phyloP scores from a whole-genome alignment of 2,888 invertebrate genomes.

The Aricia artaxerxes region DNA sequence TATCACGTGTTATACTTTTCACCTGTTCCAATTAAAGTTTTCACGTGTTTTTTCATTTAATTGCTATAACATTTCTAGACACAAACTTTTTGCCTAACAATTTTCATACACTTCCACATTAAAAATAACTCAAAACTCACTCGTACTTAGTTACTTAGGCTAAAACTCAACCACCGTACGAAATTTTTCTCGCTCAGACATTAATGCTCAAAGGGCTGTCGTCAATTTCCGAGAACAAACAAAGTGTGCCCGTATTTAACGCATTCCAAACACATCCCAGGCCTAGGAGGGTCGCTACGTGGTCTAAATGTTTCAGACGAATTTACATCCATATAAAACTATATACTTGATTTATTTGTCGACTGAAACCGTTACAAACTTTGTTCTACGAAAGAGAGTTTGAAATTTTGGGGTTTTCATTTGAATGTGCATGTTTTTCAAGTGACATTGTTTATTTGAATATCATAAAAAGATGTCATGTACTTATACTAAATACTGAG shows the following conservation, averaged over 20 bases:
- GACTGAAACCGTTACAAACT: constrained; percentile 5
- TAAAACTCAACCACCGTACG: not conserved
- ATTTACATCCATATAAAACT: constrained; percentile 61
- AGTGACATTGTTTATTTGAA: too few relatives aligned
- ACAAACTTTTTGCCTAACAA: too few relatives aligned
- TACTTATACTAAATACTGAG: too few relatives aligned
- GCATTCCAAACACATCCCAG: constrained; percentile 58
- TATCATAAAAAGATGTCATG: too few relatives aligned
- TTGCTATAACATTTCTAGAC: too few relatives aligned
- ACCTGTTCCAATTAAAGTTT: too few relatives aligned
- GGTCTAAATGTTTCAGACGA: constrained; percentile 72
- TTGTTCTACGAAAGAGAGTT: not conserved
- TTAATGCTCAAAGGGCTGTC: constrained; percentile 42
- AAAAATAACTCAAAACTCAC: not conserved
- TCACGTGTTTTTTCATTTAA: too few relatives aligned
- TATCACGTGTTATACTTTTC: too few relatives aligned
- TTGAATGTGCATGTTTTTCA: too few relatives aligned
- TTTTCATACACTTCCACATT: too few relatives aligned
- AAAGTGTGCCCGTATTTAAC: constrained; percentile 57
- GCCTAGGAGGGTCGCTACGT: constrained; percentile 59
- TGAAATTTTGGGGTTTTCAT: not conserved
- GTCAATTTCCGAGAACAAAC: constrained; percentile 52
- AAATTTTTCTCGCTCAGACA: constrained; percentile 9
- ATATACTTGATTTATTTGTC: constrained; percentile 29
- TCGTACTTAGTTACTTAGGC: not conserved